These are phyloP conservation scores for Stegana nigrithorax DNA, from an alignment of 2,888 invertebrate genomes.

Conservation along the genomic window DNA sequence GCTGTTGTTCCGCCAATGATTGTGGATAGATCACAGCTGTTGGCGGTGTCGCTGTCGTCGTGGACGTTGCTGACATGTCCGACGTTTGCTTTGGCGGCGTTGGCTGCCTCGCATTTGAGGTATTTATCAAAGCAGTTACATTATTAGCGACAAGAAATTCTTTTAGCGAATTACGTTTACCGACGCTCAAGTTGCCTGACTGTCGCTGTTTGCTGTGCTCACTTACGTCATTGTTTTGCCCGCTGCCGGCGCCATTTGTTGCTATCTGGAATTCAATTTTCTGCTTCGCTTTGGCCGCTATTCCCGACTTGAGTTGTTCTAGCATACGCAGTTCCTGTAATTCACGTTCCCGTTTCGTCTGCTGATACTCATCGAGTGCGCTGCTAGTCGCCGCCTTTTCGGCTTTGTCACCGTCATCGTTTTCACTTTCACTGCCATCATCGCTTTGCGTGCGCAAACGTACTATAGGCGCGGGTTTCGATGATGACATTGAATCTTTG, in stretches of 20 bases:
- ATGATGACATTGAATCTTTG: background rate
- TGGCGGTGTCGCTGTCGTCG: conserved; percentile 26
- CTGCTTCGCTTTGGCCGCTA: conserved; percentile 80
- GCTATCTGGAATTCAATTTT: conserved; percentile 68
- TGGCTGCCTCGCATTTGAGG: conserved; percentile 32
- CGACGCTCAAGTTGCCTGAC: conserved; percentile 17
- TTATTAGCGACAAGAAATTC: conserved; percentile 67
- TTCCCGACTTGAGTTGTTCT: conserved; percentile 74
- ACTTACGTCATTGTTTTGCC: conserved; percentile 56
- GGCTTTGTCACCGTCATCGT: conserved; percentile 69
- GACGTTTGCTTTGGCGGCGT: conserved; percentile 45
- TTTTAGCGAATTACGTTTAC: conserved; percentile 69
- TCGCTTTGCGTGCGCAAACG: conserved; percentile 74
- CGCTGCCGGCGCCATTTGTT: conserved; percentile 16
- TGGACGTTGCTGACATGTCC: conserved; percentile 40
- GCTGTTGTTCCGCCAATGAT: conserved; percentile 22
- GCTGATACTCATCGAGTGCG: conserved; percentile 68
- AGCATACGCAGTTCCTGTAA: conserved; percentile 78
- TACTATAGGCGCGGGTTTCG: conserved; percentile 69
- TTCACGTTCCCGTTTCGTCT: conserved; percentile 73
- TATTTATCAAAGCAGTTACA: conserved; percentile 61
- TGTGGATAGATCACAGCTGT: conserved; percentile 43
- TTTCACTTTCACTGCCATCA: conserved; percentile 74
- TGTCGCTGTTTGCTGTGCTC: no score
- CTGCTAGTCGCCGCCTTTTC: conserved; percentile 66